Conservation (phyloP, 2,113 vertebrate species). For the Hemicordylus capensis region DNA sequence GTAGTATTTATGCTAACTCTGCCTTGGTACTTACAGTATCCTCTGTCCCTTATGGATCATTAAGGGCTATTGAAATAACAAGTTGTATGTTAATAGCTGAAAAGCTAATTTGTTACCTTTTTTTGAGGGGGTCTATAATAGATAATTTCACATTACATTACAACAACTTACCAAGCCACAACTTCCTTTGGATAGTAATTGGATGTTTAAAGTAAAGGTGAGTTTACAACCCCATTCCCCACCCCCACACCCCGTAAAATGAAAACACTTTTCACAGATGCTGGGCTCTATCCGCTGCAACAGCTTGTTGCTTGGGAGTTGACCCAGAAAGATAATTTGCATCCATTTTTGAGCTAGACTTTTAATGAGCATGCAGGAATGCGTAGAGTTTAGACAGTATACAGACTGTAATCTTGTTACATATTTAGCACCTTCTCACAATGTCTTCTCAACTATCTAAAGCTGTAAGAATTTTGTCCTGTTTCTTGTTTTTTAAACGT, state of each 20-base stretch:
- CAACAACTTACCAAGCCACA: fast-evolving
- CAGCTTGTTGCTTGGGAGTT: neutral
- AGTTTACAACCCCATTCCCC: neutral
- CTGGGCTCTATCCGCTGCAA: neutral
- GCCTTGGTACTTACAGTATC: neutral
- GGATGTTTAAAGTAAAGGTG: neutral
- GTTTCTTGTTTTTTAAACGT: neutral
- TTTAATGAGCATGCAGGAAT: slow-evolving; percentile 1
- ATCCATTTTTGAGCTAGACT: neutral
- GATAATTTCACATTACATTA: neutral
- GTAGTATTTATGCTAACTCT: neutral
- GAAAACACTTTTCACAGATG: neutral
- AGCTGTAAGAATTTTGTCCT: neutral
- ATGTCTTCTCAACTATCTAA: neutral
- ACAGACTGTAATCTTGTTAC: neutral
- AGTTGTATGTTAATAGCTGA: neutral
- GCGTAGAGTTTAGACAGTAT: neutral
- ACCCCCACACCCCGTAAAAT: neutral
- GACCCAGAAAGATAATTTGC: slow-evolving; percentile 8
- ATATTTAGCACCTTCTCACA: neutral
- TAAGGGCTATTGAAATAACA: neutral
- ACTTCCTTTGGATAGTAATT: slow-evolving; percentile 2
- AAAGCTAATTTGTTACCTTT: neutral
- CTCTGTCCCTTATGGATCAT: neutral
- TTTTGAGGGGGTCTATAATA: no score